These are phyloP conservation scores for Cephus spinipes DNA, from an alignment of 2,888 invertebrate species.

Conservation along the genomic window DNA sequence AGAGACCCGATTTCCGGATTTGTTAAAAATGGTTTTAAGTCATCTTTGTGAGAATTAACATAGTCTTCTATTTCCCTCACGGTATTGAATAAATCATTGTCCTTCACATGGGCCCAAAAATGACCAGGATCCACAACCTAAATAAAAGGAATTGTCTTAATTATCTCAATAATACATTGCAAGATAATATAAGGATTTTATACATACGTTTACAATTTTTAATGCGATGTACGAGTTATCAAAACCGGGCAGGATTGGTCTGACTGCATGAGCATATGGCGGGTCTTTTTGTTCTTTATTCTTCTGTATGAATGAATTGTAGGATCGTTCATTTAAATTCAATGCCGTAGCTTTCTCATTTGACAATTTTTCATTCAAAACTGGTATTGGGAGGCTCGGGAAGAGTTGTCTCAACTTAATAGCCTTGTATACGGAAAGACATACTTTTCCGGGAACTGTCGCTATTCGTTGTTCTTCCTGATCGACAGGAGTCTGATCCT, in stretches of 20 bases:
- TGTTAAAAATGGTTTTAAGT: constrained; percentile 44
- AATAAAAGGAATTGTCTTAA: constrained; percentile 20
- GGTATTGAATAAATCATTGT: constrained; percentile 64
- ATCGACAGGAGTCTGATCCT: constrained; percentile 52
- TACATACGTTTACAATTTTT: constrained; percentile 71
- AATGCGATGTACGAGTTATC: constrained; percentile 72
- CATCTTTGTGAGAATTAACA: constrained; percentile 60
- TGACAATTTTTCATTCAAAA: constrained; percentile 62
- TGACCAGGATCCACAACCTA: constrained; percentile 73
- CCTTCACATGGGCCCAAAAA: constrained; percentile 76
- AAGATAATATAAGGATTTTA: neutral
- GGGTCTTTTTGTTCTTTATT: constrained; percentile 49
- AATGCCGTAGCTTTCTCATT: constrained; percentile 42
- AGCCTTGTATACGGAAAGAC: constrained; percentile 79
- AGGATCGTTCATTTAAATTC: constrained; percentile 25
- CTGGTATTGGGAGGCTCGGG: constrained; percentile 69
- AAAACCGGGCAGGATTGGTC: constrained; percentile 72
- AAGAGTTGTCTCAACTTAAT: constrained; percentile 75
- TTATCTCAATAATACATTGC: neutral
- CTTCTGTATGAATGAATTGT: constrained; percentile 31
- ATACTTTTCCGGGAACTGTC: constrained; percentile 73
- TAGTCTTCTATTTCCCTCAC: constrained; percentile 60
- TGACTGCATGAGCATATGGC: constrained; percentile 52
- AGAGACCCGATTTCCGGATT: constrained; percentile 67
- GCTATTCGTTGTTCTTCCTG: constrained; percentile 56